These are phyloP conservation scores for Calcarius lapponicus DNA, from an alignment of 2,797 vertebrate genomes.

Conservation along the genomic window DNA sequence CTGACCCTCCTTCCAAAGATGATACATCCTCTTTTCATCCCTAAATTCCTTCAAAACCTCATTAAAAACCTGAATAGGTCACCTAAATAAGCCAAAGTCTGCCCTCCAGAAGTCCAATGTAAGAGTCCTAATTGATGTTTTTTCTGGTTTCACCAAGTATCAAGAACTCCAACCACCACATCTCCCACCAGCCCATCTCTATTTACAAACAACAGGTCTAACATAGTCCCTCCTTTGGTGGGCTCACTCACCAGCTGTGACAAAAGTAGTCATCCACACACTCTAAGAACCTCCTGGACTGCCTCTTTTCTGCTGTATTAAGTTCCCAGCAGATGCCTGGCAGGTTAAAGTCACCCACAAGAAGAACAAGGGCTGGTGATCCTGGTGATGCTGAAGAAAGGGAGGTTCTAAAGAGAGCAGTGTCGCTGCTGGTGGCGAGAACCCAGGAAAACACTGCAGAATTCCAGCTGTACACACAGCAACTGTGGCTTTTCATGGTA, in stretches of 20 bases:
- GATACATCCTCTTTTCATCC: not conserved
- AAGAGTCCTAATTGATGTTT: not conserved
- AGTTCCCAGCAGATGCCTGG: not conserved
- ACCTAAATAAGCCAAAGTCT: not conserved
- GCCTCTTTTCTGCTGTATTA: not conserved
- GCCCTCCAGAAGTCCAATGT: fast-evolving
- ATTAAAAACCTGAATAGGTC: not conserved
- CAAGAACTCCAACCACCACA: not conserved
- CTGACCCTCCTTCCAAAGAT: not conserved
- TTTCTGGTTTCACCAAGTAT: not conserved
- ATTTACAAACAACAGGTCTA: not conserved
- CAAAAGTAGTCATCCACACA: not conserved
- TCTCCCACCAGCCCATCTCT: not conserved
- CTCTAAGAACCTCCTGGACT: not conserved
- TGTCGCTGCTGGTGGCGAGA: not conserved
- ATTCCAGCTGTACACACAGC: fast-evolving
- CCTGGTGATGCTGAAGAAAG: not conserved
- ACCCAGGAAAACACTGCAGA: not conserved
- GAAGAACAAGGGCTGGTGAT: not conserved
- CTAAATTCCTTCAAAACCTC: not conserved
- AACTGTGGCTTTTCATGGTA: not conserved
- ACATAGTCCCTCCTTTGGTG: not conserved
- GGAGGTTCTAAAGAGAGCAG: not conserved
- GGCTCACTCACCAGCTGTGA: not conserved
- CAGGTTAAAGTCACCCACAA: not conserved